phyloP scores from a whole-genome alignment of 2,888 invertebrate genomes.

The Lagria hirta region DNA sequence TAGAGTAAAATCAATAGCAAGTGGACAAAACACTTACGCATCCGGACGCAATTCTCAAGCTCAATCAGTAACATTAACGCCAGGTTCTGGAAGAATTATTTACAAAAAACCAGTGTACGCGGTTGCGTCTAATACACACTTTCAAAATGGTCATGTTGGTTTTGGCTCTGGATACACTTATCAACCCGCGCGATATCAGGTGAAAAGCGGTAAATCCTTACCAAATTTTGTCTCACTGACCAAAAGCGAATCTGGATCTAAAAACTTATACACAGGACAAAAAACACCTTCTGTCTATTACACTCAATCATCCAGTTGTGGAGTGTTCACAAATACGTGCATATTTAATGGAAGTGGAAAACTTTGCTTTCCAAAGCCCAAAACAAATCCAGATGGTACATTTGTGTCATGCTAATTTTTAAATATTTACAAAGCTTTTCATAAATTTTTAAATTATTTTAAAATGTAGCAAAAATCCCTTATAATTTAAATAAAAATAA shows the following conservation, averaged over 20 bases:
- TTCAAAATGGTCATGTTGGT: slow-evolving; percentile 44
- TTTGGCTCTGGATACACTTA: slow-evolving; percentile 49
- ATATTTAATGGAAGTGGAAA: slow-evolving; percentile 78
- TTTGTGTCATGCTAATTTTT: slow-evolving; percentile 53
- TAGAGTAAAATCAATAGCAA: slow-evolving; percentile 64
- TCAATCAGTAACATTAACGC: slow-evolving; percentile 61
- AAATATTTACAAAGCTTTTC: too few species aligned
- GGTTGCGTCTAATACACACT: slow-evolving; percentile 45
- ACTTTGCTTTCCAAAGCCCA: slow-evolving; percentile 79
- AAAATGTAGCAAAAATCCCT: too few species aligned
- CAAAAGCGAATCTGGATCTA: slow-evolving; percentile 74
- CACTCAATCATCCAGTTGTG: slow-evolving; percentile 84
- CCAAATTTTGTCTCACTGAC: slow-evolving; percentile 77
- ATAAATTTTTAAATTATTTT: too few species aligned
- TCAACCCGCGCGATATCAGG: slow-evolving; percentile 45
- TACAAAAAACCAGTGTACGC: slow-evolving; percentile 48
- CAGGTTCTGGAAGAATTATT: slow-evolving; percentile 46
- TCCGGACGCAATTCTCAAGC: slow-evolving; percentile 67
- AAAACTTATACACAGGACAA: slow-evolving; percentile 61
- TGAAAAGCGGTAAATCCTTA: slow-evolving; percentile 55
- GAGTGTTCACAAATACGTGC: slow-evolving; percentile 84
- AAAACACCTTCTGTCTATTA: slow-evolving; percentile 79
- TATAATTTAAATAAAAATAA: too few species aligned
- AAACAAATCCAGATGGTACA: slow-evolving; percentile 73
- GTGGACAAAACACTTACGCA: slow-evolving; percentile 60